A percentile compares a stretch with the other conserved stretches of the same genome.
Evolutionary conservation across 2,888 invertebrate genomes (phyloP).

Genomic region (Lomographa bimaculata): DNA sequence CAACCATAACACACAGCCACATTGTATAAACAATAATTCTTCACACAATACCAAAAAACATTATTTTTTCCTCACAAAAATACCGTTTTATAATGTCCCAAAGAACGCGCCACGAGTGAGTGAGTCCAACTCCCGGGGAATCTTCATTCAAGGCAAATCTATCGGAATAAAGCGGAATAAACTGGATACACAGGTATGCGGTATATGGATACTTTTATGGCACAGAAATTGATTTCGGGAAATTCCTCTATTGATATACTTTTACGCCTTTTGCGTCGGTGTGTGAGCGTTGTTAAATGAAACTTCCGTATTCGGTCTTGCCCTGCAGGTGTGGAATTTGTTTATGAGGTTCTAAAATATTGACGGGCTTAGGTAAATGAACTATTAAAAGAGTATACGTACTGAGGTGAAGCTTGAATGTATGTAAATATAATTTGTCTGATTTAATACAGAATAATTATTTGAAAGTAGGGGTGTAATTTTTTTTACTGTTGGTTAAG

Average conservation of each 20-base stretch:
- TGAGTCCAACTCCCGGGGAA: conserved; percentile 29
- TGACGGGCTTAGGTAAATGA: too few relatives aligned
- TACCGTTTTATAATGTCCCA: conserved; percentile 19
- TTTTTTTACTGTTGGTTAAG: too few relatives aligned
- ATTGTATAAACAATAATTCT: conserved; percentile 5
- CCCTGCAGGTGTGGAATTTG: too few relatives aligned
- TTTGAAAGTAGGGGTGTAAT: too few relatives aligned
- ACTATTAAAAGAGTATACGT: too few relatives aligned
- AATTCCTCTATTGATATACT: conserved; percentile 18
- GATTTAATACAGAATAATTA: too few relatives aligned
- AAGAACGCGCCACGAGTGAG: conserved; percentile 26
- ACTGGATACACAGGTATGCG: conserved; percentile 33
- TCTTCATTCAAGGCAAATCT: conserved; percentile 43
- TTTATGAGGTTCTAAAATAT: too few relatives aligned
- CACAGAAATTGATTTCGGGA: conserved; percentile 16
- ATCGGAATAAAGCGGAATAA: conserved; percentile 36
- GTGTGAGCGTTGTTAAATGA: neutral
- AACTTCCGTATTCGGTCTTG: too few relatives aligned
- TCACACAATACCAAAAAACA: conserved; percentile 11
- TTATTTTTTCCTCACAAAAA: conserved; percentile 10
- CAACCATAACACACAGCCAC: too few relatives aligned
- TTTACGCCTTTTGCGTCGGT: conserved; percentile 5
- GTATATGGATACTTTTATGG: conserved; percentile 21
- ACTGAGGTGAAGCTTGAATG: too few relatives aligned
- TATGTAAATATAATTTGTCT: too few relatives aligned